These are phyloP conservation scores for Arge pagana DNA, from an alignment of 2,888 invertebrate species.

Conservation along the genomic window DNA sequence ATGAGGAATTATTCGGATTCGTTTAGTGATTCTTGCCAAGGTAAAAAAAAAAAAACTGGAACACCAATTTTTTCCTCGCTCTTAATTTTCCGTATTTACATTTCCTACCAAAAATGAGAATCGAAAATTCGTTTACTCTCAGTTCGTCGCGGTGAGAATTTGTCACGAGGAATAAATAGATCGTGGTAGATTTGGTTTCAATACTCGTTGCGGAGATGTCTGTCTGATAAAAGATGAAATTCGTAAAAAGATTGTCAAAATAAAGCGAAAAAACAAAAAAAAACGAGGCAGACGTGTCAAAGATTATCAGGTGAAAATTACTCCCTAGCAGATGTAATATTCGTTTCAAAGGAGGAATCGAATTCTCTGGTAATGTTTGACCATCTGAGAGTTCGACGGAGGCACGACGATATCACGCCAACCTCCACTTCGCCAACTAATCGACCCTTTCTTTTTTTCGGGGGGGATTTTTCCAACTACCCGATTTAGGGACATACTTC, in stretches of 20 bases:
- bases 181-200: too few relatives aligned
- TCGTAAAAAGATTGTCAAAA: neutral
- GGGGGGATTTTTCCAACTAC: constrained; percentile 45
- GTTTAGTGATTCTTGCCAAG: too few relatives aligned
- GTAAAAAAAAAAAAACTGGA: too few relatives aligned
- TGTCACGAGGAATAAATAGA: too few relatives aligned
- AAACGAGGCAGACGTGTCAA: neutral
- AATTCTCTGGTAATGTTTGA: constrained; percentile 32
- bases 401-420: constrained; percentile 10
- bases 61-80: constrained; percentile 5
- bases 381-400: constrained; percentile 33
- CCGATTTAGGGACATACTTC: constrained; percentile 90
- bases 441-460: constrained; percentile 44
- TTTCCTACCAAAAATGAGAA: too few relatives aligned
- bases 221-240: constrained; percentile 1
- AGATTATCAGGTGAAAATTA: too few relatives aligned
- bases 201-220: neutral
- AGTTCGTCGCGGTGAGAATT: too few relatives aligned
- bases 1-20: too few relatives aligned
- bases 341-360: too few relatives aligned
- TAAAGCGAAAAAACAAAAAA: neutral
- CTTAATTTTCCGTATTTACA: constrained; percentile 20
- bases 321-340: too few relatives aligned
- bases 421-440: constrained; percentile 46
- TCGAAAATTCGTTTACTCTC: too few relatives aligned